Conservation (phyloP, 2,797 vertebrate genomes). For the Gadopsis marmoratus region DNA sequence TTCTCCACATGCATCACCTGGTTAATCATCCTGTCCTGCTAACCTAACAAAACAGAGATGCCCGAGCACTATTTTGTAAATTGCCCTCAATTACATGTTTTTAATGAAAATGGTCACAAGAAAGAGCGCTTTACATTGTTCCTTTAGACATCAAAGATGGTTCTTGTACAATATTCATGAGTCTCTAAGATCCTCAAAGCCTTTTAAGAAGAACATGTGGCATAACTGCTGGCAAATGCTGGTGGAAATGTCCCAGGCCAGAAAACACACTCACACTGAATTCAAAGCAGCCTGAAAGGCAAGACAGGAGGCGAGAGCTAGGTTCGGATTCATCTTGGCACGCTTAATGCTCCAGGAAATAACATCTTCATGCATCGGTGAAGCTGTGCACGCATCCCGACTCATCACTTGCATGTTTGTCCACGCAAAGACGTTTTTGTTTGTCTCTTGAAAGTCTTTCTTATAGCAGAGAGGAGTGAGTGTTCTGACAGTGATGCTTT, state of each 20-base stretch:
- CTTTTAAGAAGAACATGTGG: conserved; percentile 68
- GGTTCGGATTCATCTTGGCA: conserved; percentile 51
- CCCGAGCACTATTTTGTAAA: conserved; percentile 41
- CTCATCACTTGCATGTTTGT: conserved; percentile 46
- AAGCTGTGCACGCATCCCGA: conserved; percentile 33
- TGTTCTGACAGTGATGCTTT: conserved; percentile 50
- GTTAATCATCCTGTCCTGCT: no score
- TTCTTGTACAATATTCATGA: conserved; percentile 77
- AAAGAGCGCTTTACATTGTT: conserved; percentile 41
- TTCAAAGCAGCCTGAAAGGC: conserved; percentile 57
- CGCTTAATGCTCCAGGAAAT: conserved; percentile 52
- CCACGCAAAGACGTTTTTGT: conserved; percentile 32
- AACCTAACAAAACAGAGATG: conserved; percentile 7
- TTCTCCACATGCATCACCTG: conserved; percentile 19
- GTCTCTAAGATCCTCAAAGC: conserved; percentile 72
- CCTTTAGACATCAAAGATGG: conserved; percentile 61
- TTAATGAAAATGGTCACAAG: conserved; percentile 54
- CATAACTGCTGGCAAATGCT: conserved; percentile 66
- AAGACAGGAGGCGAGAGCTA: conserved; percentile 31
- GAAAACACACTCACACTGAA: conserved; percentile 55
- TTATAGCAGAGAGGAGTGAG: conserved; percentile 29
- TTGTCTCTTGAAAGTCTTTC: conserved; percentile 51
- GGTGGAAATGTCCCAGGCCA: conserved; percentile 65
- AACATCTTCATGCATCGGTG: conserved; percentile 58
- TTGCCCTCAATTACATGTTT: conserved; percentile 54